Evolutionary conservation across 2,113 vertebrate species (phyloP).

Genomic region (Montifringilla adamsi): DNA sequence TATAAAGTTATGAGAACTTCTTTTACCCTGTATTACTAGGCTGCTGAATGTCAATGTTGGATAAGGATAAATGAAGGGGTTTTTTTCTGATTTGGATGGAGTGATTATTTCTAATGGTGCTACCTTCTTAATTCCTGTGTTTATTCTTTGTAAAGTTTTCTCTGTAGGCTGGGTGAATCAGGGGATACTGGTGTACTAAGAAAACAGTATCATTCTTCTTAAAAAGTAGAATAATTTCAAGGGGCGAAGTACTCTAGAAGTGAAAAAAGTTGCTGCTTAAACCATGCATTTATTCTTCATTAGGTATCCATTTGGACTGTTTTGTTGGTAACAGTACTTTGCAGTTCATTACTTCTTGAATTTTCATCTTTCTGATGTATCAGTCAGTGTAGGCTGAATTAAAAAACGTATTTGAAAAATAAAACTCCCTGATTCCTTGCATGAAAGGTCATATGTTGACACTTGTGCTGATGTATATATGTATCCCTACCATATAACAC

Average conservation of each 20-base stretch:
- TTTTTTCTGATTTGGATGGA: not conserved
- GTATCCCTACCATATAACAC: not conserved
- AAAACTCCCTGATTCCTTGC: not conserved
- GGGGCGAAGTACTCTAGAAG: not conserved
- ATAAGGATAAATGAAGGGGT: not conserved
- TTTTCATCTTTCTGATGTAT: not conserved
- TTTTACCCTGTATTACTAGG: not conserved
- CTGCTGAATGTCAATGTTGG: slow-evolving; percentile 13
- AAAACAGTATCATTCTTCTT: not conserved
- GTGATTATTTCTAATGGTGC: slow-evolving; percentile 21
- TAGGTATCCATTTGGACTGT: not conserved
- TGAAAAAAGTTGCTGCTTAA: not conserved
- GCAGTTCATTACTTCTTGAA: not conserved
- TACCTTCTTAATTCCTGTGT: not conserved
- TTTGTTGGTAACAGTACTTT: not conserved
- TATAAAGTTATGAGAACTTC: not conserved
- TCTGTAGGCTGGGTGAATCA: not conserved
- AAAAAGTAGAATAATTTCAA: not conserved
- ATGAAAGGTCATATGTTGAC: not conserved
- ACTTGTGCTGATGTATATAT: not conserved
- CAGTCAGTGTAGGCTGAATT: not conserved
- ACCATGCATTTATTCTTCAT: not conserved
- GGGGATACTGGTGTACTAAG: not conserved
- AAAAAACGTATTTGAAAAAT: not conserved
- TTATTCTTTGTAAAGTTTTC: not conserved